Evolutionary conservation across 2,888 invertebrate species (phyloP), one percentile per base, ranked within the genome.

Genomic region (Sarcophaga subvicina): DNA sequence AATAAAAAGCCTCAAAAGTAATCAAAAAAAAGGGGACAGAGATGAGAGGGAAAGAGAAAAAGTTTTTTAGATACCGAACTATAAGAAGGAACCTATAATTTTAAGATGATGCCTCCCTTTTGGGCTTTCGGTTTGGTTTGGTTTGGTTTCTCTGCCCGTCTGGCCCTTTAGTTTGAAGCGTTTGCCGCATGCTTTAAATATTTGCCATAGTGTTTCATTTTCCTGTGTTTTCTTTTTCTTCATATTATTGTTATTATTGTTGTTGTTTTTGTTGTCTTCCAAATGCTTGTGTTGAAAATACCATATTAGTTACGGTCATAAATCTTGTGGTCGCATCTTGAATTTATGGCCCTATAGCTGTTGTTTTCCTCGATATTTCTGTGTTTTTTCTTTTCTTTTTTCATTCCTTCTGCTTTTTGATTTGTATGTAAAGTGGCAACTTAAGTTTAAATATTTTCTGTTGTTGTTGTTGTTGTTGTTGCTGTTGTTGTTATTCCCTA

Each of bases 281-380:
- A 69, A 75, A 82, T 70, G 63, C 78, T 64, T 75, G 80, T 77
- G 71, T 75, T 88, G 89, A 82, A 91, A 91, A 91, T 91, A 91
- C 89, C 92, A 90, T 90, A 91, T 92, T 91, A 91, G 91, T 90
- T 91, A 91, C 91, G 91, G 92, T 91, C 92, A 92, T 92, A 92
- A 92, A 92, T 92, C 92, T 92, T 92, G 89, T 89, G 91, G 91
- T 91, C 92, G 91, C 92, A 92, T 92, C 92, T 92, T 92, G 92
- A 92, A 92, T 92, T 92, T 92, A 92, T 92, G 92, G 92, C 90
- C 89, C 85, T 70, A 67, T 67, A 64, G 80, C 54, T 77, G 82
- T 72, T 77, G 37, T 37, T 37, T 37, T 37, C 37, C 37, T 37
- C 37, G 37, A 37, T 37, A 37, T 37, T 37, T 37, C 37, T 37